Conservation (phyloP, 2,888 invertebrate genomes). For the Athripsodes cinereus region DNA sequence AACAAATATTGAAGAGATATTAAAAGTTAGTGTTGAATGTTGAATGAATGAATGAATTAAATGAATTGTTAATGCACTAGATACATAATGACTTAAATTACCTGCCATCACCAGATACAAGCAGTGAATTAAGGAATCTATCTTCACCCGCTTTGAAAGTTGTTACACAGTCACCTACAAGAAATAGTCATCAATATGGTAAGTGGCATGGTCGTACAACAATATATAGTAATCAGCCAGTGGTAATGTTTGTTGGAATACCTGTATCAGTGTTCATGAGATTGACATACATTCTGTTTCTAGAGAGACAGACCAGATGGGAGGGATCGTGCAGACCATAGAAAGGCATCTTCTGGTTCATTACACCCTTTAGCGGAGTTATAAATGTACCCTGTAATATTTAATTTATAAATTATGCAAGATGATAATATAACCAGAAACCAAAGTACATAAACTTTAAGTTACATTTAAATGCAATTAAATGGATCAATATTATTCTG, state of each 20-base stretch:
- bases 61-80: too few relatives aligned
- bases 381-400: constrained; percentile 48
- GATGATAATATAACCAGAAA: not conserved
- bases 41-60: too few relatives aligned
- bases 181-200: too few relatives aligned
- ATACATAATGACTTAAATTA: too few relatives aligned
- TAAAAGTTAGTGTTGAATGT: too few relatives aligned
- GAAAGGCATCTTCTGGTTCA: constrained; percentile 91
- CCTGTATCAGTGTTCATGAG: constrained; percentile 78
- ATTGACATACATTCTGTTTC: constrained; percentile 87
- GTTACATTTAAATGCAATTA: too few relatives aligned
- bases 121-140: constrained; percentile 78
- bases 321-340: constrained; percentile 76
- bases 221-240: not conserved
- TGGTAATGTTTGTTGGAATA: constrained; percentile 25
- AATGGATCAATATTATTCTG: too few relatives aligned
- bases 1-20: too few relatives aligned
- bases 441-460: not conserved
- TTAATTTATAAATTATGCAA: not conserved
- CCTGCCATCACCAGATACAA: constrained; percentile 85
- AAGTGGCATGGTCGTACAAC: too few relatives aligned
- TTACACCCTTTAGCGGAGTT: constrained; percentile 74
- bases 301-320: constrained; percentile 74
- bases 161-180: constrained; percentile 67
- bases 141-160: constrained; percentile 90